phyloP scores from a whole-genome alignment of 2,113 vertebrate species.

The Otocyon megalotis region DNA sequence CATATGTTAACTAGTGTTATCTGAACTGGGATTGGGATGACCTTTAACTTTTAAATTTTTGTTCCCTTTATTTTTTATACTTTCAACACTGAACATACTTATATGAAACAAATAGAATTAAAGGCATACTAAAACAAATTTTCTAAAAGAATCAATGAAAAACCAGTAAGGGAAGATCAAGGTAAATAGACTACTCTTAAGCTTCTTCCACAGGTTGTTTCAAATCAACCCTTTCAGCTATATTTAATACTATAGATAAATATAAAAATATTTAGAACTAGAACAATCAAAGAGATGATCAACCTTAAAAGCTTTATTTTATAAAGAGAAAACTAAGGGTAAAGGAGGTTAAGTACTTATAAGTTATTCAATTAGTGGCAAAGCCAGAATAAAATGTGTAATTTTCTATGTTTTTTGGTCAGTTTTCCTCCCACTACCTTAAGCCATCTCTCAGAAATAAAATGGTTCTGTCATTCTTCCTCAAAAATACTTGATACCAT shows the following conservation, averaged over 20 bases:
- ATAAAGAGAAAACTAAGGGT: background rate
- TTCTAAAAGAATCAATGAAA: background rate
- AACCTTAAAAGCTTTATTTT: background rate
- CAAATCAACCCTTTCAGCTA: background rate
- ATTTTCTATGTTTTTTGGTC: background rate
- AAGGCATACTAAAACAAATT: background rate
- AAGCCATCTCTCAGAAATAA: background rate
- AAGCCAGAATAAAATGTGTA: background rate
- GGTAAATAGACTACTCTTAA: background rate
- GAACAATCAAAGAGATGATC: background rate
- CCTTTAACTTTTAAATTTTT: constrained; percentile 1
- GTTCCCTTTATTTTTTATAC: background rate
- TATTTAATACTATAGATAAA: background rate
- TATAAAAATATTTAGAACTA: background rate
- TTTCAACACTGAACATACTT: background rate
- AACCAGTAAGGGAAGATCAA: background rate
- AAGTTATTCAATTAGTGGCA: background rate
- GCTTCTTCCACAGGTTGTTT: background rate
- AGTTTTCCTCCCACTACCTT: background rate
- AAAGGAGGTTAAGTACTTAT: background rate
- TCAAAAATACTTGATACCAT: background rate
- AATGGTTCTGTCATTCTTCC: background rate
- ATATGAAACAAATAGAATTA: background rate
- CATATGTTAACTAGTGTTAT: background rate
- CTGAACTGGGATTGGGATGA: background rate